Evolutionary conservation across 2,113 vertebrate species (phyloP), one percentile per base, ranked within the genome.

Genomic region (Globicephala melas): DNA sequence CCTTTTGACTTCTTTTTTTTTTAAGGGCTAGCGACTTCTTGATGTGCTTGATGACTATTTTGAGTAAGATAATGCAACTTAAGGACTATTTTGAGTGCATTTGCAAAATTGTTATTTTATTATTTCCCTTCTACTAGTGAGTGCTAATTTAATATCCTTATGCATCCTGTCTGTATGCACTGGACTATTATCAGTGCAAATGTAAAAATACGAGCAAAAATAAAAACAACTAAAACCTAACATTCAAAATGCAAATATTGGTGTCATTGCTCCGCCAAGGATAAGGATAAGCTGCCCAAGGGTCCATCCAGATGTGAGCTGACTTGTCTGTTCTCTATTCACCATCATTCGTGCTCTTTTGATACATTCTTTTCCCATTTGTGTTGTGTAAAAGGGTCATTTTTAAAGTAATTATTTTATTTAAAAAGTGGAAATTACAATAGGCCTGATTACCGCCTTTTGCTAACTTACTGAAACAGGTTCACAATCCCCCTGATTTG

Each of bases 321-420:
- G 47, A 12, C 36, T 31, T 53, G 12, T 91, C 33, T 63, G 8
- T 58, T 79, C 25, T 83, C 55, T 14, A 2, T 84, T 38, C 70
- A 12, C n/a, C 10, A 12, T 76, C 15, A 13, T 62, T 71, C 8
- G 0, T 55, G 44, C 26, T 74, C 31, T 14, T 28, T 81, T 55
- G 63, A 11, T 38, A 11, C 44, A 17, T 86, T 33, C 3, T 70
- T 71, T 85, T 82, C 55, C 62, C 21, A 26, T n/a, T 21, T 95
- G 31, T 74, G 17, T 71, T 68, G 11, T 89, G n/a, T 63, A 70
- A 89, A 88, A 4, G 9, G 7, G 33, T 76, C 36, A 47, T 77
- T 92, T 89, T 91, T 38, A 88, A 96, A 80, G 25, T 94, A 33
- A 70, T 33, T 90, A 53, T 71, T 65, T 94, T 67, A 13, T 60